Conservation (phyloP, 2,888 invertebrate species). For the Platycnemis pennipes region DNA sequence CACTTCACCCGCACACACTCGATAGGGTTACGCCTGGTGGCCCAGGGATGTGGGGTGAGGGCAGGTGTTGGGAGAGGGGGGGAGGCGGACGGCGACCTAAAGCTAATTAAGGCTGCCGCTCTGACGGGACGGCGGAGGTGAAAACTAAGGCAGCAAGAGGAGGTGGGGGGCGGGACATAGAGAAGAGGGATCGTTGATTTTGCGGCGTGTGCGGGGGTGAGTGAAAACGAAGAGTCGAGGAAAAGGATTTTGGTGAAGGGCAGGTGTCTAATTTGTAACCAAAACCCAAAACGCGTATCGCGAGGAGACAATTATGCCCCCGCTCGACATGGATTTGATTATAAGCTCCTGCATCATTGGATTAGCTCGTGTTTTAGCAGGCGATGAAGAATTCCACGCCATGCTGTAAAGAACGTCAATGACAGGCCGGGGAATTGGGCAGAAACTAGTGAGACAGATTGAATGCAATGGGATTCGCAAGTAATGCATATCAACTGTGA, state of each 20-base stretch:
- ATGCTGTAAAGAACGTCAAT: not conserved
- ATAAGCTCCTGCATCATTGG: not conserved
- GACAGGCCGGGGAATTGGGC: not conserved
- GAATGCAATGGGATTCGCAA: no score
- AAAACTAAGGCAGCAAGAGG: not conserved
- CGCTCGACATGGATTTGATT: not conserved
- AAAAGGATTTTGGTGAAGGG: constrained; percentile 12
- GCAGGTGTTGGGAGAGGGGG: not conserved
- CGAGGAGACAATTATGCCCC: not conserved
- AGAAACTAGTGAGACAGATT: not conserved
- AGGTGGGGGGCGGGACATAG: not conserved
- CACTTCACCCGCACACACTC: constrained; percentile 32
- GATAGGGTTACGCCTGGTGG: not conserved
- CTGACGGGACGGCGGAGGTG: not conserved
- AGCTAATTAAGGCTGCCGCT: constrained; percentile 30
- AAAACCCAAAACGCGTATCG: not conserved
- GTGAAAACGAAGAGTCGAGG: not conserved
- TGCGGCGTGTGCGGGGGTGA: not conserved
- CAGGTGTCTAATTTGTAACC: not conserved
- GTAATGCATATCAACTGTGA: no score
- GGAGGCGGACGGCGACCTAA: not conserved
- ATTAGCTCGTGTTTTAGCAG: not conserved
- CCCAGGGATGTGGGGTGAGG: not conserved
- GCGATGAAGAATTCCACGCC: not conserved
- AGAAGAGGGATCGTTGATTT: not conserved